Percentiles rank a stretch among this genome's conserved stretches.
Conservation (phyloP, 2,888 invertebrate genomes). For the Dorcus parallelipipedus region DNA sequence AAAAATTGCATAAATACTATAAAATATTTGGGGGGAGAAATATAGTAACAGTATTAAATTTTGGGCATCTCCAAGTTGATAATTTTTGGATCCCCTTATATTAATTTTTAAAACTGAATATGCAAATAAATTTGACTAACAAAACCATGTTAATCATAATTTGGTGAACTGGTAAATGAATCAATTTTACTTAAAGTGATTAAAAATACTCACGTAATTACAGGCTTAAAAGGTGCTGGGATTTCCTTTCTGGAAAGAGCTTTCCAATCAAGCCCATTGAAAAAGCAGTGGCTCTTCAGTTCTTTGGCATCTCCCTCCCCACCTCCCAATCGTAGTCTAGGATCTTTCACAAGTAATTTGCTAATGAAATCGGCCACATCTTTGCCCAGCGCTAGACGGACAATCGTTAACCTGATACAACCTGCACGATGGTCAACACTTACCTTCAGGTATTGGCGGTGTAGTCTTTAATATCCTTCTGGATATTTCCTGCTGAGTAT, state of each 20-base stretch:
- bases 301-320: slow-evolving; percentile 82
- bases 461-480: slow-evolving; percentile 82
- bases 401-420: background rate
- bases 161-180: too few species aligned
- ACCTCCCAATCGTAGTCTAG: slow-evolving; percentile 81
- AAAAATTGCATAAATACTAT: background rate
- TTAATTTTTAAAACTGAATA: too few species aligned
- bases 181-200: background rate
- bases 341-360: slow-evolving; percentile 85
- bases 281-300: slow-evolving; percentile 87
- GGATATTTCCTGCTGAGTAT: slow-evolving; percentile 93
- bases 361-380: slow-evolving; percentile 75
- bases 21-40: background rate
- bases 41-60: too few species aligned
- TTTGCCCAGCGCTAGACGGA: slow-evolving; percentile 57
- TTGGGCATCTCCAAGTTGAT: too few species aligned
- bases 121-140: too few species aligned
- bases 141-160: background rate
- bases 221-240: slow-evolving; percentile 88
- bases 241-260: slow-evolving; percentile 74
- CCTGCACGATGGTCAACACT: slow-evolving; percentile 20
- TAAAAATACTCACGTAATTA: slow-evolving; percentile 53
- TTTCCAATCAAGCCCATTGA: slow-evolving; percentile 81
- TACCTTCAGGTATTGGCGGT: slow-evolving; percentile 82
- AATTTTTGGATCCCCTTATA: too few species aligned